Conservation (phyloP, 2,888 invertebrate species). For the Cerceris ruficornis region DNA sequence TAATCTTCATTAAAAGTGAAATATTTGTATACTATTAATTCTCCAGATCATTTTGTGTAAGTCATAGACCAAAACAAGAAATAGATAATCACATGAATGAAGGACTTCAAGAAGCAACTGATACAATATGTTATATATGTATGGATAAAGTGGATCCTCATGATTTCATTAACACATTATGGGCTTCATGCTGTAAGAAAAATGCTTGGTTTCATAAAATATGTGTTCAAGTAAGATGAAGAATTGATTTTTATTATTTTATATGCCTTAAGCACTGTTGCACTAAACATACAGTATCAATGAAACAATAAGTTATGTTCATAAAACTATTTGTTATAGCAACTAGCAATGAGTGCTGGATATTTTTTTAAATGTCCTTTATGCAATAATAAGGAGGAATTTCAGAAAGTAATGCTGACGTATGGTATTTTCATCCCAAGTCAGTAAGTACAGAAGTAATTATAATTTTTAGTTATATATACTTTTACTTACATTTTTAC, state of each 20-base stretch:
- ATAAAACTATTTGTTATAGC: constrained; percentile 81
- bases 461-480: neutral
- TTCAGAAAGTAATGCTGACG: constrained; percentile 85
- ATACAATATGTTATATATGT: constrained; percentile 87
- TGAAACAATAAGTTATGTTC: neutral
- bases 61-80: constrained; percentile 84
- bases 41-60: constrained; percentile 85
- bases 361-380: constrained; percentile 93
- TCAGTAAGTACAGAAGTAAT: constrained; percentile 83
- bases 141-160: constrained; percentile 84
- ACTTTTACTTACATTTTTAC: neutral
- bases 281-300: neutral
- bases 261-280: neutral
- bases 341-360: constrained; percentile 89
- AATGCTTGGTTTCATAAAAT: constrained; percentile 89
- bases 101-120: constrained; percentile 66
- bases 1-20: constrained; percentile 3
- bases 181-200: constrained; percentile 89
- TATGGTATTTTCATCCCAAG: constrained; percentile 92
- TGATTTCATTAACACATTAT: constrained; percentile 83
- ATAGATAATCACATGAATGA: constrained; percentile 76
- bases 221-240: constrained; percentile 86
- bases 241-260: neutral
- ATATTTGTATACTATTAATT: constrained; percentile 11
- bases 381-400: constrained; percentile 88